A percentile compares a stretch with the other conserved stretches of the same genome.
phyloP scores from a whole-genome alignment of 2,113 vertebrate genomes.

The Esox niger region DNA sequence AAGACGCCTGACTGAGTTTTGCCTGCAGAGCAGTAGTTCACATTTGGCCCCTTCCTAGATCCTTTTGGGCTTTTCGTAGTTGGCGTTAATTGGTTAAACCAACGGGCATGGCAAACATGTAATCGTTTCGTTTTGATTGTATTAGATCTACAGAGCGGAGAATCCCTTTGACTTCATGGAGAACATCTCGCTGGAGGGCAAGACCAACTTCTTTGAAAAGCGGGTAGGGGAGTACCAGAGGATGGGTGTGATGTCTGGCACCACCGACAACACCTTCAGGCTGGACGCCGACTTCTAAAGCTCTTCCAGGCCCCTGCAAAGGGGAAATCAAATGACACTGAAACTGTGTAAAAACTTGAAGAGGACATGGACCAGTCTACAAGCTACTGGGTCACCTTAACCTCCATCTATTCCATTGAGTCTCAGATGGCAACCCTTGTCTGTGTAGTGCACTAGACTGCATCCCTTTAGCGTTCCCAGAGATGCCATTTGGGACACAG shows the following conservation, averaged over 20 bases:
- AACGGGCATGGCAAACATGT: not conserved
- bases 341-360: conserved; percentile 27
- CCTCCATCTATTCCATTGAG: no score
- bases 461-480: no score
- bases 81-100: no score
- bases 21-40: not conserved
- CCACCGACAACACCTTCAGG: conserved; percentile 87
- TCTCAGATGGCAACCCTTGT: no score
- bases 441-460: no score
- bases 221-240: conserved; percentile 95
- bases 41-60: not conserved
- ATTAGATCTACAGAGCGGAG: conserved; percentile 83
- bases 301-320: no score
- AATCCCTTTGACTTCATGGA: conserved; percentile 99
- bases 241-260: conserved; percentile 93
- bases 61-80: not conserved
- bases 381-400: not conserved
- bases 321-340: not conserved
- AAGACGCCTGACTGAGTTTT: conserved; percentile 50
- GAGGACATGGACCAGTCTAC: not conserved
- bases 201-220: conserved; percentile 99
- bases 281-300: conserved; percentile 91
- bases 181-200: conserved; percentile 97
- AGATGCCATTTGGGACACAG: no score
- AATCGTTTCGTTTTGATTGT: not conserved